Percentiles rank a stretch among this genome's conserved stretches.
phyloP scores from a whole-genome alignment of 2,888 invertebrate genomes.

The Phyllotreta cruciferae region DNA sequence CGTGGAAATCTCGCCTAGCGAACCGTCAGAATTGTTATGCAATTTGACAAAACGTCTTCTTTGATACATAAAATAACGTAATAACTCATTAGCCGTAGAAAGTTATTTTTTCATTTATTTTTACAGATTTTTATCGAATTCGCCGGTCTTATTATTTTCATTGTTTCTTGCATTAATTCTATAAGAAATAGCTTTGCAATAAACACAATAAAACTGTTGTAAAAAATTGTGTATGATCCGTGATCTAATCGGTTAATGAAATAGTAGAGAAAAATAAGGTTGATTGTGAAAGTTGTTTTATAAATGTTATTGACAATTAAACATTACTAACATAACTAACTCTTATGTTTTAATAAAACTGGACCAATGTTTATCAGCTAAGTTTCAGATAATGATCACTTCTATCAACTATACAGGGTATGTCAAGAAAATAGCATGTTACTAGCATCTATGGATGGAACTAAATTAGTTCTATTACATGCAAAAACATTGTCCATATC shows the following conservation, averaged over 20 bases:
- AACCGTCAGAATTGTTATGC: conserved; percentile 17
- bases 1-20: conserved; percentile 9
- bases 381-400: neutral
- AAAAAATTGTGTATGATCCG: too few species aligned
- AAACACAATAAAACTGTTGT: too few species aligned
- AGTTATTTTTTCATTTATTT: conserved; percentile 16
- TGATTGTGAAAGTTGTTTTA: neutral
- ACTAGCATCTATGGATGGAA: too few species aligned
- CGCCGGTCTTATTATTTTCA: neutral
- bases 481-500: too few species aligned
- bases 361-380: neutral
- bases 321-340: too few species aligned
- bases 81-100: conserved; percentile 8
- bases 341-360: neutral
- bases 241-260: too few species aligned
- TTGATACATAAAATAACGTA: conserved; percentile 10
- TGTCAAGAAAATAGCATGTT: too few species aligned
- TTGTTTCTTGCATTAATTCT: conserved; percentile 10
- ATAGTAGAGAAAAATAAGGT: neutral
- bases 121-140: conserved; percentile 11
- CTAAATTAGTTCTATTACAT: too few species aligned
- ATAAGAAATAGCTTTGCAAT: too few species aligned
- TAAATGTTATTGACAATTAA: too few species aligned
- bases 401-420: too few species aligned
- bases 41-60: conserved; percentile 13